A percentile compares a stretch with the other conserved stretches of the same genome.
Conservation (phyloP, 1,140 invertebrate species). For the Drosophila nigrodunni region DNA sequence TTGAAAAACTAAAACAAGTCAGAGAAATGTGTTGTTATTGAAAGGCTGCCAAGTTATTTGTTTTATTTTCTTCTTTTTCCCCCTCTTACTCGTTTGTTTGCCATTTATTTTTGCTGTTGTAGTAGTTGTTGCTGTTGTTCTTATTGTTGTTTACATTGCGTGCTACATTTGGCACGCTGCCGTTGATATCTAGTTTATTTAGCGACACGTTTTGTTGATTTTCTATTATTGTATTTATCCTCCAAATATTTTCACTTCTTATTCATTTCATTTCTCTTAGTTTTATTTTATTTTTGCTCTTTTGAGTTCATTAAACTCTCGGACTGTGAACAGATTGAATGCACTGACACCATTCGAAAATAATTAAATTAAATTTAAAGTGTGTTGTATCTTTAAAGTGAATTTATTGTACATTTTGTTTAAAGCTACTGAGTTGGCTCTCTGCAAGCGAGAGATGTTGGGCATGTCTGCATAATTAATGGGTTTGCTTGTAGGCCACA, state of each 20-base stretch:
- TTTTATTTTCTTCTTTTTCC: slow-evolving; percentile 22
- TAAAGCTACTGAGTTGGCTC: background rate
- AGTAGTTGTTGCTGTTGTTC: slow-evolving; percentile 36
- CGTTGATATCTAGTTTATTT: slow-evolving; percentile 63
- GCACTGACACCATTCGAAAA: slow-evolving; percentile 25
- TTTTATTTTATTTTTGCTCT: slow-evolving; percentile 19
- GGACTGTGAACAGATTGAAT: slow-evolving; percentile 13
- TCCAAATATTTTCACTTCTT: slow-evolving; percentile 22
- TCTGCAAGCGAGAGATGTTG: background rate
- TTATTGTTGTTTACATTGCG: slow-evolving; percentile 65
- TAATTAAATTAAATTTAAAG: slow-evolving; percentile 48
- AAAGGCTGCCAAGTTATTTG: slow-evolving; percentile 53
- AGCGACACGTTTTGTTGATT: slow-evolving; percentile 68
- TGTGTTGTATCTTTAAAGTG: background rate
- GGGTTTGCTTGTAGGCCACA: slow-evolving; percentile 46
- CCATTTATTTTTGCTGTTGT: slow-evolving; percentile 19
- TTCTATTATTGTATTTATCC: slow-evolving; percentile 68
- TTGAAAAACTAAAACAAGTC: slow-evolving; percentile 38
- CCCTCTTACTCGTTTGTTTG: slow-evolving; percentile 5
- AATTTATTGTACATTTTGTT: slow-evolving; percentile 14
- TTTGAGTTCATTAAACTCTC: slow-evolving; percentile 66
- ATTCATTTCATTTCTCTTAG: background rate
- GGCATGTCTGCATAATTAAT: slow-evolving; percentile 68
- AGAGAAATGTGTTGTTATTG: slow-evolving; percentile 36
- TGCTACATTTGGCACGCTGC: slow-evolving; percentile 62